These are phyloP conservation scores for Pedicia rivosa DNA, from an alignment of 2,888 invertebrate genomes.

Conservation along the genomic window DNA sequence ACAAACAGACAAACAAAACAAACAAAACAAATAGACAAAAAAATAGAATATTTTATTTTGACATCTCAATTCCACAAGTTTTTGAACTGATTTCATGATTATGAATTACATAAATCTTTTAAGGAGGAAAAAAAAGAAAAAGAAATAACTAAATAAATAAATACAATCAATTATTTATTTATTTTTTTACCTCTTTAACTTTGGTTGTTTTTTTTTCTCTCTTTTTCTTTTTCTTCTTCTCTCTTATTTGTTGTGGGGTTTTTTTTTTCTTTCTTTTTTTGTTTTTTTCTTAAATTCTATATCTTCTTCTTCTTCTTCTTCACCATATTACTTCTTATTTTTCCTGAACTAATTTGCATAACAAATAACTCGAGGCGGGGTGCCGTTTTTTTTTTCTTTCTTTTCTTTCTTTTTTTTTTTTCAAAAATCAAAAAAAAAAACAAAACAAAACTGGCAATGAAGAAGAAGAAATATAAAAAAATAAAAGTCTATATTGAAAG, in stretches of 20 bases:
- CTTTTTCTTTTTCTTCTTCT: neutral
- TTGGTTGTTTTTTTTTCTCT: neutral
- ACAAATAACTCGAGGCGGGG: constrained; percentile 5
- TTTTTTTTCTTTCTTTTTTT: neutral
- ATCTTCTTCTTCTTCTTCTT: neutral
- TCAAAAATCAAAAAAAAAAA: constrained; percentile 2
- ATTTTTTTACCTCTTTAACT: neutral
- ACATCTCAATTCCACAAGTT: constrained; percentile 3
- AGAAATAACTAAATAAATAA: too few species aligned
- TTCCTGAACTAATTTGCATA: constrained; percentile 4
- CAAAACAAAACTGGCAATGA: too few species aligned
- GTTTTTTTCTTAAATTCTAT: constrained; percentile 1
- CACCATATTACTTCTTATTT: neutral
- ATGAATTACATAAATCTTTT: constrained; percentile 5
- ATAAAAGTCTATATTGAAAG: too few species aligned
- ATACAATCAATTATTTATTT: constrained; percentile 4
- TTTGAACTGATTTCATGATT: constrained; percentile 1
- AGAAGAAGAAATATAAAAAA: too few species aligned
- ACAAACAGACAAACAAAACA: too few species aligned
- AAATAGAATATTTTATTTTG: neutral
- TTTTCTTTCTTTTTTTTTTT: constrained; percentile 4
- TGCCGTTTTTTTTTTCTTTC: constrained; percentile 1
- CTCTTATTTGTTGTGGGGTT: neutral
- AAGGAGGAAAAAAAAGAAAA: too few species aligned
- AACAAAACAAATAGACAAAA: too few species aligned